Conservation (phyloP, 2,888 invertebrate species). For the Orchestes rusci region DNA sequence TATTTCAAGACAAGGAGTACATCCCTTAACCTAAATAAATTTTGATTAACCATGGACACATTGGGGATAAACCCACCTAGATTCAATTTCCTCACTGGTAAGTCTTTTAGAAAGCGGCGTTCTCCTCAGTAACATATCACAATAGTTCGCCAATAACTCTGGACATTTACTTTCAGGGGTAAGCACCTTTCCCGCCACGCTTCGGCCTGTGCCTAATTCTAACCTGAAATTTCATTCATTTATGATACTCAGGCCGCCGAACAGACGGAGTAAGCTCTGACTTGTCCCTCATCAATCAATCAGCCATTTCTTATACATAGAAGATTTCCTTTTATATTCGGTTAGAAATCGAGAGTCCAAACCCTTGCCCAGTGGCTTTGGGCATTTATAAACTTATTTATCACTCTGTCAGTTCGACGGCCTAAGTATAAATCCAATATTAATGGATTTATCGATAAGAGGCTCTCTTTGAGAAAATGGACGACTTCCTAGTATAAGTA, state of each 20-base stretch:
- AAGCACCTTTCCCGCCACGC: slow-evolving; percentile 58
- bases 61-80: slow-evolving; percentile 14
- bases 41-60: slow-evolving; percentile 1
- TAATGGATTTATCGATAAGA: too few relatives aligned
- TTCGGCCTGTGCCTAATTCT: slow-evolving; percentile 56
- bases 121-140: slow-evolving; percentile 96
- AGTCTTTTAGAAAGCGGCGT: slow-evolving; percentile 94
- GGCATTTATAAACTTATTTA: too few relatives aligned
- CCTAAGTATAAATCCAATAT: too few relatives aligned
- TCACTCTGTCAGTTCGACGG: too few relatives aligned
- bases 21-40: slow-evolving; percentile 68
- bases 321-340: too few relatives aligned
- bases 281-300: too few relatives aligned
- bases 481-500: too few relatives aligned
- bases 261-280: too few relatives aligned
- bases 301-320: too few relatives aligned
- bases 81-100: slow-evolving; percentile 94
- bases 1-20: slow-evolving; percentile 96
- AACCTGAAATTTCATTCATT: slow-evolving; percentile 43
- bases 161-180: slow-evolving; percentile 97
- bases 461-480: too few relatives aligned
- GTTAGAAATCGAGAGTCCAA: background rate
- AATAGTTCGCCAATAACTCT: slow-evolving; percentile 97
- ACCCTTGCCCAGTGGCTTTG: too few relatives aligned
- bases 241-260: too few relatives aligned